Evolutionary conservation across 2,797 vertebrate genomes (phyloP).

Genomic region (Diceros bicornis): DNA sequence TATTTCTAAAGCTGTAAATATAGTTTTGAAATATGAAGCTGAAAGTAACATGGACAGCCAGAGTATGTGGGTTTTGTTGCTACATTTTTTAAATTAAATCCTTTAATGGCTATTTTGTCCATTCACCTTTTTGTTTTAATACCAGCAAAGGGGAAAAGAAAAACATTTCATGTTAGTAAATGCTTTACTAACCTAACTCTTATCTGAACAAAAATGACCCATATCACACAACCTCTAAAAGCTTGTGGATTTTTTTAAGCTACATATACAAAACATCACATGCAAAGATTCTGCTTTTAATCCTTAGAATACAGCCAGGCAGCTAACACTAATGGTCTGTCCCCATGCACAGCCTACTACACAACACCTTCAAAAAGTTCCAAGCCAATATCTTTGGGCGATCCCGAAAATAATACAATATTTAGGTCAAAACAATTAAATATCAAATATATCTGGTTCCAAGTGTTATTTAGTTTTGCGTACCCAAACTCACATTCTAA

Average conservation of each 20-base stretch:
- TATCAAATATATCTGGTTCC: conserved; percentile 22
- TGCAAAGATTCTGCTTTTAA: conserved; percentile 70
- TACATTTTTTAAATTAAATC: conserved; percentile 60
- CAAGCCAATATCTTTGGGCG: neutral
- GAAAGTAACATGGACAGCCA: conserved; percentile 35
- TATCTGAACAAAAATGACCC: conserved; percentile 55
- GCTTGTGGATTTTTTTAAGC: conserved; percentile 58
- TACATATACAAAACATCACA: conserved; percentile 70
- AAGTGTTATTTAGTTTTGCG: conserved; percentile 25
- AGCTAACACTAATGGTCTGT: conserved; percentile 15
- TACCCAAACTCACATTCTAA: conserved; percentile 51
- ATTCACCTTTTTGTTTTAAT: conserved; percentile 70
- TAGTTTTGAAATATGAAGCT: conserved; percentile 68
- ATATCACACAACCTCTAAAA: conserved; percentile 66
- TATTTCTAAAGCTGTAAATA: conserved; percentile 59
- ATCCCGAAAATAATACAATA: conserved; percentile 6
- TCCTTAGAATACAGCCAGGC: conserved; percentile 4
- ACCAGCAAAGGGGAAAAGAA: conserved; percentile 45
- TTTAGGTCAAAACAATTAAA: conserved; percentile 61
- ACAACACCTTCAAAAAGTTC: neutral
- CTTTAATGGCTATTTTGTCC: conserved; percentile 59
- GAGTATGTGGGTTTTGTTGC: conserved; percentile 33
- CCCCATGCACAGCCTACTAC: neutral
- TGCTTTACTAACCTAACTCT: conserved; percentile 61
- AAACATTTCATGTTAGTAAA: conserved; percentile 76